Base-by-base conservation (phyloP, 2,888 invertebrate species). In the Rhodophaea formosa region DNA sequence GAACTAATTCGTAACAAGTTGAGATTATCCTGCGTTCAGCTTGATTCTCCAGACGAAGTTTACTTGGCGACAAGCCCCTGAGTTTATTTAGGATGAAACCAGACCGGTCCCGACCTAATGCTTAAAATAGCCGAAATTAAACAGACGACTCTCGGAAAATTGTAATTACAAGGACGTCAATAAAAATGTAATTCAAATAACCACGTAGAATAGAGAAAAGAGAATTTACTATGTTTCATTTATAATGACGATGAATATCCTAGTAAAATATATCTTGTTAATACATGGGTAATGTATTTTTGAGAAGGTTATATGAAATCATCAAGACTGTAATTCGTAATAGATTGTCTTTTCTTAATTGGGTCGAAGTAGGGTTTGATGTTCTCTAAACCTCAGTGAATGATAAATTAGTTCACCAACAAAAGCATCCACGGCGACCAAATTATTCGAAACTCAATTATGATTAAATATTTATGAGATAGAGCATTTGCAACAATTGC, bases 21-120 rank as follows among this genome's bases (percentile, higher is more conserved):
- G 5, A 5, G 23, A 23, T 23, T 5, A 5, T 3, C 23, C 23
- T 23, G 23, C 23, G 23, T 23, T 5, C n/a, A n/a, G n/a, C 16
- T 12, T 3, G 44, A 46, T 7, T 46, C 12, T 46, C 10, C n/a
- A 17, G 12, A 12, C 12, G 12, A 23, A 46, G 46, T 23, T 23
- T 46, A 46, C 12, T 46, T 46, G 17, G n/a, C 46, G 46, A 47
- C 47, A 14, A 10, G 30, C 12, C 29, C 44, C 8, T 7, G n/a
- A 23, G 30, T 47, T 30, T 47, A 23, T 29, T 47, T n/a, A 47
- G 29, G 47, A 14, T 47, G 29, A 47, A 47, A 47, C 12, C 12
- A 39, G 39, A 3, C 39, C 12, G n/a, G 35, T 12, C 35, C 35
- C 35, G 12, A 35, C 47, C 29, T 29, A 45, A 47, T 23, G n/a